phyloP scores from a whole-genome alignment of 2,888 invertebrate species.

The Hypomecis punctinalis region DNA sequence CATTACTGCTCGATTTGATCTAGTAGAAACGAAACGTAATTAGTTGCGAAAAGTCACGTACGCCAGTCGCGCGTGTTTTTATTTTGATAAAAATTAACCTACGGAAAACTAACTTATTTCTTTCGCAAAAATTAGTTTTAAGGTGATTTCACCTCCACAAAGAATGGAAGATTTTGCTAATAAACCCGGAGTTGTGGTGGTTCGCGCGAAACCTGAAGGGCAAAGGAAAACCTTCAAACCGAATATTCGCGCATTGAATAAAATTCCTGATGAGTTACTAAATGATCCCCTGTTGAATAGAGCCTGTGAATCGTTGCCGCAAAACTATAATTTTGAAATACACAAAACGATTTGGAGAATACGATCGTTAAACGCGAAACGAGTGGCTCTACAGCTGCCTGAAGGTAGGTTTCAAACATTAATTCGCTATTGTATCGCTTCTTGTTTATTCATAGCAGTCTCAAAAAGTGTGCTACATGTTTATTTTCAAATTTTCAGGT shows the following conservation, averaged over 20 bases:
- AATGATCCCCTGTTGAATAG: slow-evolving; percentile 90
- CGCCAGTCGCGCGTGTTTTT: slow-evolving; percentile 75
- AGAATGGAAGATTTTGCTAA: slow-evolving; percentile 69
- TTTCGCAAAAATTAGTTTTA: slow-evolving; percentile 14
- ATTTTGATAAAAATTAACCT: slow-evolving; percentile 55
- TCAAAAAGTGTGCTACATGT: background rate
- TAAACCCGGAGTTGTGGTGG: slow-evolving; percentile 85
- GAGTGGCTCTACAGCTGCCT: slow-evolving; percentile 98
- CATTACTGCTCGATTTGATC: background rate
- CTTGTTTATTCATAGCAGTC: background rate
- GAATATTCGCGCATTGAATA: slow-evolving; percentile 88
- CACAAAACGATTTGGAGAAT: slow-evolving; percentile 99
- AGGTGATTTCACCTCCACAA: slow-evolving; percentile 29
- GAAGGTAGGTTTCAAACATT: slow-evolving; percentile 86
- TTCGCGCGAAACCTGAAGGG: slow-evolving; percentile 90
- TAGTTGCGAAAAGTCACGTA: slow-evolving; percentile 77
- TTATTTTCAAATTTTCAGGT: slow-evolving; percentile 68
- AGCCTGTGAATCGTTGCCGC: slow-evolving; percentile 91
- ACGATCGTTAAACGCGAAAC: slow-evolving; percentile 91
- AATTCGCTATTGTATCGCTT: background rate
- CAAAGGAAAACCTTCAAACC: slow-evolving; percentile 92
- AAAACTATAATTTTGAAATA: slow-evolving; percentile 99
- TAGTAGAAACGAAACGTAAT: slow-evolving; percentile 52
- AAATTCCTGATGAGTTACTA: slow-evolving; percentile 92
- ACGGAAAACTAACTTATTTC: slow-evolving; percentile 24